Percentiles rank a stretch among this genome's conserved stretches.
These are phyloP conservation scores for Rhinichthys osculus DNA, from an alignment of 2,797 vertebrate genomes.

Conservation along the genomic window DNA sequence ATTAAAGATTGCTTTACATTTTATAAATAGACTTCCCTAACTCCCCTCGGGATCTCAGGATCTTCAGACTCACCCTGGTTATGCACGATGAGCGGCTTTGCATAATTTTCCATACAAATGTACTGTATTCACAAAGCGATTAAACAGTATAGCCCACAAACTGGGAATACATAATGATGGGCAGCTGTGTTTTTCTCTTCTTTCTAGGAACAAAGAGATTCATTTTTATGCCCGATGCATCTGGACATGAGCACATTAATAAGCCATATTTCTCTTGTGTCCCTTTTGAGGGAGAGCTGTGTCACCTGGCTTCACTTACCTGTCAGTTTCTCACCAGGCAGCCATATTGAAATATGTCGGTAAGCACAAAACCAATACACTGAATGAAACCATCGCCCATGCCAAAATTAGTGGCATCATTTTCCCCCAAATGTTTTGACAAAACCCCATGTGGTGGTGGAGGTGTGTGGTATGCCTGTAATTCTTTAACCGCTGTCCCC, in stretches of 20 bases:
- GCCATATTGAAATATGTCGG: conserved; percentile 8
- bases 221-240: conserved; percentile 2
- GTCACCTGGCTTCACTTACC: neutral
- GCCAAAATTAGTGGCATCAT: neutral
- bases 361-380: neutral
- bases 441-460: neutral
- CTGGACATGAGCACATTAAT: conserved; percentile 45
- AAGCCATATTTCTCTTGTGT: conserved; percentile 10
- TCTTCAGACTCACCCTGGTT: conserved; percentile 55
- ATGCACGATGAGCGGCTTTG: conserved; percentile 45
- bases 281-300: neutral
- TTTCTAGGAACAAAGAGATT: conserved; percentile 17
- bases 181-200: conserved; percentile 32
- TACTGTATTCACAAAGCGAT: conserved; percentile 23
- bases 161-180: neutral
- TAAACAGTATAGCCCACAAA: conserved; percentile 40
- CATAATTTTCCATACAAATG: conserved; percentile 58
- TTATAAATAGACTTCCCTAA: conserved; percentile 44
- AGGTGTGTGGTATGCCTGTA: neutral
- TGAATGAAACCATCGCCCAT: neutral
- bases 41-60: conserved; percentile 29
- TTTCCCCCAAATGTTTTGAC: conserved; percentile 17
- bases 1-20: conserved; percentile 54
- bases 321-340: conserved; percentile 8
- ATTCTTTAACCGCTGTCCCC: conserved; percentile 2